Evolutionary conservation across 2,888 invertebrate genomes (phyloP).

Genomic region (Poecilus cupreus): DNA sequence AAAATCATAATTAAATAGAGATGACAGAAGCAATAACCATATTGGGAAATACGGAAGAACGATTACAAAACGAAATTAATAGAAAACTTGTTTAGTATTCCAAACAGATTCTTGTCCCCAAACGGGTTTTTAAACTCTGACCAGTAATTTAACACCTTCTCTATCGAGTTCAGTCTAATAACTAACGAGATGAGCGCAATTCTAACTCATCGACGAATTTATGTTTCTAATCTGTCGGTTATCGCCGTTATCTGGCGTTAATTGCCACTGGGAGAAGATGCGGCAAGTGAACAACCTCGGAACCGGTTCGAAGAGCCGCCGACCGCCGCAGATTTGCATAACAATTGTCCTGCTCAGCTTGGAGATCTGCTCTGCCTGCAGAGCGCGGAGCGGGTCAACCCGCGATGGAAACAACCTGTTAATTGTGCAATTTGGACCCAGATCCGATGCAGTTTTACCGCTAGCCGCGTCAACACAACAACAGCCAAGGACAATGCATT

Average conservation of each 20-base stretch:
- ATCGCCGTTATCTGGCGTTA: slow-evolving; percentile 57
- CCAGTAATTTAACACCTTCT: slow-evolving; percentile 54
- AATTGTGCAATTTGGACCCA: slow-evolving; percentile 70
- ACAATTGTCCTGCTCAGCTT: slow-evolving; percentile 68
- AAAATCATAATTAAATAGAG: slow-evolving; percentile 19
- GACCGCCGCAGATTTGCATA: slow-evolving; percentile 69
- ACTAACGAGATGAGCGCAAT: background rate
- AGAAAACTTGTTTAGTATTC: slow-evolving; percentile 51
- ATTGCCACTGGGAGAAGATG: slow-evolving; percentile 53
- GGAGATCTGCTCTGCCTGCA: background rate
- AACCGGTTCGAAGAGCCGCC: slow-evolving; percentile 68
- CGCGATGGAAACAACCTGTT: slow-evolving; percentile 70
- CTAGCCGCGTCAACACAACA: background rate
- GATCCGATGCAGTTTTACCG: slow-evolving; percentile 30
- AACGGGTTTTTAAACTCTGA: slow-evolving; percentile 48
- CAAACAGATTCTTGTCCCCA: background rate
- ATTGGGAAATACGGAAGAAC: slow-evolving; percentile 51
- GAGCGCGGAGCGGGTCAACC: background rate
- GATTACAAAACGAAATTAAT: slow-evolving; percentile 54
- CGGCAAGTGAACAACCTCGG: slow-evolving; percentile 71
- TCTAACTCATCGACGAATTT: slow-evolving; percentile 49
- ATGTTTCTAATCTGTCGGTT: slow-evolving; percentile 53
- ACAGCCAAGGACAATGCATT: background rate
- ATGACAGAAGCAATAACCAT: slow-evolving; percentile 38
- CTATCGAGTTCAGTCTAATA: background rate